Evolutionary conservation across 1,140 invertebrate species (phyloP), one percentile per base, ranked within the genome.

Genomic region (Camponotus vicinus): DNA sequence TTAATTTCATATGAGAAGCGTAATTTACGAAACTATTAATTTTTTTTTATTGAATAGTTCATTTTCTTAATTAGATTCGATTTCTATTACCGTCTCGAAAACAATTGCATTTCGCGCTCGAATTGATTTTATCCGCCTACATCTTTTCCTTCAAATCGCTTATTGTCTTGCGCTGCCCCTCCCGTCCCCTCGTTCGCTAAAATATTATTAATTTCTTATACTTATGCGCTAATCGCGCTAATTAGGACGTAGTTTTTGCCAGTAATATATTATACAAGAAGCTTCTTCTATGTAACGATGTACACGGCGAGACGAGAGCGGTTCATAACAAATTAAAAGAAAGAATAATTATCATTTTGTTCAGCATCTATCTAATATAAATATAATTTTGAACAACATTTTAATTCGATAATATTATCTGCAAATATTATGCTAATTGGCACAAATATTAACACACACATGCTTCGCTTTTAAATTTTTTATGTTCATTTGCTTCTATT

Each of bases 211-310:
- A 64, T 70, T 80, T 37, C 11, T 84, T 79, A 55, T 45, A 49
- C 42, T 49, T 83, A 80, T n/a, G 52, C 49, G 75, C 61, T 85
- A 63, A 70, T 76, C 21, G 73, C 61, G 57, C 80, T 85, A 84
- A 77, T 69, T 75, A 87, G 42, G 75, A 73, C 79, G 32, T 67
- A 70, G 21, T 70, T 85, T 61, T 85, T 61, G 88, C 49, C n/a
- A 64, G 42, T 69, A 85, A 79, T 49, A 64, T 52, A 52, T 52
- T 52, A 18, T 80, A 78, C 78, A 89, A 59, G 49, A n/a, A 49
- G 73, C 75, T 87, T 27, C 27, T 55, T 52, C 40, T 63, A 70
- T 27, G 42, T 52, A 18, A 67, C 40, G 27, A 57, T 70, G 15
- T 52, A 42, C 3, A 9, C 6, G 27, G 21, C 40, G 37, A 80